Conservation (phyloP, 2,888 invertebrate species). For the Agapostemon virescens region DNA sequence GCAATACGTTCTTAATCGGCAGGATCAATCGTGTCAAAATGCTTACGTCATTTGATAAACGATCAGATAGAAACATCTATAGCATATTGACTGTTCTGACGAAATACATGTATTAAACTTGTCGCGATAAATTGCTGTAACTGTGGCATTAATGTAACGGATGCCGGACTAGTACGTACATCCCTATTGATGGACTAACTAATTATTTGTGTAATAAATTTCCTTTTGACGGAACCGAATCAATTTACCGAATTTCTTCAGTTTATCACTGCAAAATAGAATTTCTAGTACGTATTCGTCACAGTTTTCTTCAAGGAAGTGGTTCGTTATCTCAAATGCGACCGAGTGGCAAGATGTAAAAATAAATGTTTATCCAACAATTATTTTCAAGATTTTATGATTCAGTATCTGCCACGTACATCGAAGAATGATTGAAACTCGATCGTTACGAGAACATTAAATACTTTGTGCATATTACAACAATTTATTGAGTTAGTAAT, state of each 20-base stretch:
- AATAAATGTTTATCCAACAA: too few relatives aligned
- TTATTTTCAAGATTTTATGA: too few relatives aligned
- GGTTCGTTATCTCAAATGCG: too few relatives aligned
- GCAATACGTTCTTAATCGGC: conserved; percentile 43
- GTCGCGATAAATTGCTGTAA: background rate
- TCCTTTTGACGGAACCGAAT: too few relatives aligned
- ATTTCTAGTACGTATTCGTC: background rate
- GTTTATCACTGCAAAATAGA: background rate
- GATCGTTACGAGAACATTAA: background rate
- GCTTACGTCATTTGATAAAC: conserved; percentile 13
- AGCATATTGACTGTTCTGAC: background rate
- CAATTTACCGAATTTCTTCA: too few relatives aligned
- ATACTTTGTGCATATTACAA: too few relatives aligned
- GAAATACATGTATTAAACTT: conserved; percentile 10
- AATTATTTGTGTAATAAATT: background rate
- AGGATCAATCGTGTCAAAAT: conserved; percentile 28
- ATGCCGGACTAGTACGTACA: background rate
- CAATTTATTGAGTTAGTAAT: too few relatives aligned
- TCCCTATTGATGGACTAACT: background rate
- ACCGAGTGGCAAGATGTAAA: too few relatives aligned
- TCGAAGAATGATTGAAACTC: background rate
- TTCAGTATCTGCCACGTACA: background rate
- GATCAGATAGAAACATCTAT: conserved; percentile 9
- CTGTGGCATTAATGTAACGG: background rate
- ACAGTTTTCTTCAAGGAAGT: too few relatives aligned